A percentile compares a stretch with the other conserved stretches of the same genome.
Evolutionary conservation across 2,113 vertebrate species (phyloP).

Genomic region (Hiodon tergisus): DNA sequence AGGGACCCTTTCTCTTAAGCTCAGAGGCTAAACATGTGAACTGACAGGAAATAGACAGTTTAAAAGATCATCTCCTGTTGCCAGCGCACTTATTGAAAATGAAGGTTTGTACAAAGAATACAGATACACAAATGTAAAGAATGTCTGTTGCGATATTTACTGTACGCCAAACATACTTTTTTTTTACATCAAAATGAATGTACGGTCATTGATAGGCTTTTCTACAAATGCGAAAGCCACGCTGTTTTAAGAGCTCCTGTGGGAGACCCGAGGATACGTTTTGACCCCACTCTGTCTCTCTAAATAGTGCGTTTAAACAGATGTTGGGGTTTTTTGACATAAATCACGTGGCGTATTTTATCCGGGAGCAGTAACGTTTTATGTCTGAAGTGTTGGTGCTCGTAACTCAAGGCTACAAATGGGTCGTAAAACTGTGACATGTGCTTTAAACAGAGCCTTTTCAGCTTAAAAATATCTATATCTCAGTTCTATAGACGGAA

Average conservation of each 20-base stretch:
- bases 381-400: constrained; percentile 49
- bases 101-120: not conserved
- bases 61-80: not conserved
- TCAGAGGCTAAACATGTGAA: not conserved
- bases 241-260: constrained; percentile 43
- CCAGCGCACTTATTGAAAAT: too few relatives aligned
- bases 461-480: constrained; percentile 26
- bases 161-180: too few relatives aligned
- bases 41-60: not conserved
- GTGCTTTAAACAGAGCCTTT: constrained; percentile 39
- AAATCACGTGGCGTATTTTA: constrained; percentile 56
- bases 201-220: constrained; percentile 47
- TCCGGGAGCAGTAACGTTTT: constrained; percentile 43
- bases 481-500: not conserved
- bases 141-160: too few relatives aligned
- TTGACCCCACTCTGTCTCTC: constrained; percentile 39
- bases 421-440: constrained; percentile 46
- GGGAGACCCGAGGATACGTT: constrained; percentile 35
- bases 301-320: constrained; percentile 53
- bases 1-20: not conserved
- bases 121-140: not conserved
- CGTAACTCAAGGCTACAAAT: constrained; percentile 47
- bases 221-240: constrained; percentile 44
- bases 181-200: constrained; percentile 39
- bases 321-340: constrained; percentile 44